Base-by-base conservation (phyloP, 1,140 invertebrate species). In the Brachionus rubens region DNA sequence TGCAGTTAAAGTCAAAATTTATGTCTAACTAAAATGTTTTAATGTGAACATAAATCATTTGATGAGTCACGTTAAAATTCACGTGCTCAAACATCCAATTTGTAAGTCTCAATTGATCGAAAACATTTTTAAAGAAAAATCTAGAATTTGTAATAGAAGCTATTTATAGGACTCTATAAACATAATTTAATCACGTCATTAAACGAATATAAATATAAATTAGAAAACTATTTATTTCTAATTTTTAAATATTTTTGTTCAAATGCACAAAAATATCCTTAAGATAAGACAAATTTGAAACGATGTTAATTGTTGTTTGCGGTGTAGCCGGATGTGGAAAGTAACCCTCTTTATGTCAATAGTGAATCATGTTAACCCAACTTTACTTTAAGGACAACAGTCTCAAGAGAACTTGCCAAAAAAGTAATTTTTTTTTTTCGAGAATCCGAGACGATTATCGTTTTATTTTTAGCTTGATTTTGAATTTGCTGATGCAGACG, bases 401-500 rank as follows among this genome's bases (percentile, higher is more conserved):
- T 65, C 24, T 24, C 59, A 19, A 43, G 24, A 41, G 59, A 65
- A 26, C 30, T 65, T 19, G 59, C 59, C n/a, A 43, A 65, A 28
- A 65, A 33, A 33, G 56, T 62, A 33, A 36, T 28, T 36, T n/a
- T n/a, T n/a, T n/a, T n/a, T n/a, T n/a, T n/a, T n/a, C n/a, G n/a
- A n/a, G n/a, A n/a, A n/a, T n/a, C n/a, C n/a, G n/a, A n/a, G n/a
- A 62, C 46, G 33, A 19, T 54, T 75, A 48, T 33, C 41, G 77
- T 78, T 54, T 62, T 62, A 62, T 36, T 40, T 36, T 62, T 67
- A 81, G 80, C 47, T 81, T 10, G 70, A 76, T 46, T 78, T 79
- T 76, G 33, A 46, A 21, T 82, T 82, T 77, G 77, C 79, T 65
- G 82, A 83, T 80, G 82, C 81, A 1, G 82, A 83, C 78, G 81